Evolutionary conservation across 2,888 invertebrate species (phyloP).

Genomic region (Pachymerium ferrugineum): DNA sequence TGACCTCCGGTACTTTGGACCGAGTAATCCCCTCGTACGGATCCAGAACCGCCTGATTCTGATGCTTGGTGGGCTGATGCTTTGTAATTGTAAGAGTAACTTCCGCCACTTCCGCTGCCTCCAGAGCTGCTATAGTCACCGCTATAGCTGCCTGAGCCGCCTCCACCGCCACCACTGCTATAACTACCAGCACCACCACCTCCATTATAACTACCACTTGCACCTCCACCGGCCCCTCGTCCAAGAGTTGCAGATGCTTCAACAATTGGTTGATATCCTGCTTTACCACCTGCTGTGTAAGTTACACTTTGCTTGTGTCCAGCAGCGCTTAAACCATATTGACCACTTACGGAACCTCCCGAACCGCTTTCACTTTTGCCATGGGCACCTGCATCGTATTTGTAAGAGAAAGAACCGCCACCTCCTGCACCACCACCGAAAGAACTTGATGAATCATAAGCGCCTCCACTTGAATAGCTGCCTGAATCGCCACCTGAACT

Average conservation of each 20-base stretch:
- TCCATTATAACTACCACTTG: background rate
- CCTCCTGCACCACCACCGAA: background rate
- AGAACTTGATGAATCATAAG: background rate
- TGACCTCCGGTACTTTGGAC: background rate
- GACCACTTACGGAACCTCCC: conserved; percentile 3
- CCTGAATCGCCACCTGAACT: background rate
- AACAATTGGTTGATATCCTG: conserved; percentile 7
- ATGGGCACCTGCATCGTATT: conserved; percentile 28
- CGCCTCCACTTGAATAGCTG: background rate
- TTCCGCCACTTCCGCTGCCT: background rate
- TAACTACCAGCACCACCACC: background rate
- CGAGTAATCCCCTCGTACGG: background rate
- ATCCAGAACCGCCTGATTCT: background rate
- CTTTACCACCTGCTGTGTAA: conserved; percentile 27
- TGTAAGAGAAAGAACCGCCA: conserved; percentile 8
- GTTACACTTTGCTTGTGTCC: background rate
- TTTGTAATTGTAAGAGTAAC: conserved; percentile 22
- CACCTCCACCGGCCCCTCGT: background rate
- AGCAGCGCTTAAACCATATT: background rate
- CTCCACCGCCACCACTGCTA: background rate
- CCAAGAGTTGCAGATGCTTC: background rate
- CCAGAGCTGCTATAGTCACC: background rate
- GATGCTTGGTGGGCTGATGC: background rate
- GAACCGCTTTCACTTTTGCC: conserved; percentile 5
- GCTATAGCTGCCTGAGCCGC: background rate